Conservation (phyloP, 2,888 invertebrate species). For the Bugulina stolonifera region DNA sequence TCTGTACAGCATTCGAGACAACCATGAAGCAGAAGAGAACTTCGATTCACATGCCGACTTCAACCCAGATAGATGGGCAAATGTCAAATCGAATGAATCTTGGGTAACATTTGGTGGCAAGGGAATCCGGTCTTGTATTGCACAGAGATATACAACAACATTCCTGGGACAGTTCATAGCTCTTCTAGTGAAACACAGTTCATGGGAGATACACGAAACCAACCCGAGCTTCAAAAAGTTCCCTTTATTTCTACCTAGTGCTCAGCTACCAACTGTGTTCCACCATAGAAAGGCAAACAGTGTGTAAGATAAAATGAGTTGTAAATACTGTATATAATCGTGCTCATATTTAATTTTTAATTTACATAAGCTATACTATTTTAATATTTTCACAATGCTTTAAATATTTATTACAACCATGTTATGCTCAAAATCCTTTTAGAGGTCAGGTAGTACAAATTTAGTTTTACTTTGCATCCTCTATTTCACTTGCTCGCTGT, state of each 20-base stretch:
- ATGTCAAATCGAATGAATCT: constrained; percentile 14
- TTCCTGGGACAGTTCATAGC: constrained; percentile 8
- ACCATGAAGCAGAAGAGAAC: constrained; percentile 37
- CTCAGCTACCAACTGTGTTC: constrained; percentile 12
- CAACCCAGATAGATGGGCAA: constrained; percentile 41
- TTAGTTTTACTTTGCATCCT: too few species aligned
- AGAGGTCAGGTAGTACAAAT: too few species aligned
- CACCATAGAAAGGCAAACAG: constrained; percentile 20
- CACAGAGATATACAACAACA: constrained; percentile 28
- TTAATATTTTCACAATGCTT: too few species aligned
- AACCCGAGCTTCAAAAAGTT: constrained; percentile 1
- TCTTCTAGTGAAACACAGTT: neutral
- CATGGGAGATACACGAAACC: constrained; percentile 18
- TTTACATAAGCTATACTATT: too few species aligned
- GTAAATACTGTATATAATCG: too few species aligned
- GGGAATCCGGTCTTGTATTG: constrained; percentile 42
- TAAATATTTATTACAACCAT: too few species aligned
- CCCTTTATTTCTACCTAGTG: neutral
- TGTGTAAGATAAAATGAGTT: too few species aligned
- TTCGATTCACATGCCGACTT: constrained; percentile 35
- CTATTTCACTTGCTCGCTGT: too few species aligned
- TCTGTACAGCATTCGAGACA: constrained; percentile 42
- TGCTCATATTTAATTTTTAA: too few species aligned
- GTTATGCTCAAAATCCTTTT: too few species aligned
- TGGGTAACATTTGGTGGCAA: constrained; percentile 44